Base-by-base conservation (phyloP, 1,140 invertebrate genomes). In the Drosophila sulfurigaster region DNA sequence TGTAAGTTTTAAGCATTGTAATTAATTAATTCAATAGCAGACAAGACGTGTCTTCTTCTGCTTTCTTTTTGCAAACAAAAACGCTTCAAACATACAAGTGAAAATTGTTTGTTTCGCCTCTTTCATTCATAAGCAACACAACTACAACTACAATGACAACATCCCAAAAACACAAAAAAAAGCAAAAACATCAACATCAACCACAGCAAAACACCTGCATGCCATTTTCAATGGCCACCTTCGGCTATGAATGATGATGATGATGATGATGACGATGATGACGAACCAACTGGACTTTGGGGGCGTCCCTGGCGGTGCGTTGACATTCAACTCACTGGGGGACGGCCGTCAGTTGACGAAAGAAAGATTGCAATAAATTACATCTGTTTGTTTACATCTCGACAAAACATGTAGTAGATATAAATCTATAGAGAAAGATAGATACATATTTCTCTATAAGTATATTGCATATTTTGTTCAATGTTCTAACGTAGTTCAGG, bases 311-410 rank as follows among this genome's bases (percentile, higher is more conserved):
- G 56, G 48, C 48, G 25, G 65, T 78, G 48, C 81, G 79, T 78
- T 80, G 78, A 81, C 81, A 76, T 85, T 68, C 81, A 83, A 75
- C 65, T 68, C 81, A 64, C 46, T 58, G 79, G 79, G 59, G 59
- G 80, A 65, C 60, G 59, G 63, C 51, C 68, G 63, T 51, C 32
- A 64, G 81, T 72, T 68, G 43, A 64, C 76, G 54, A 56, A 82
- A 76, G 71, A 82, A 82, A 4, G 20, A 87, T 82, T 58, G 83
- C 80, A 64, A 88, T 87, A 82, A 88, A 82, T 88, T 82, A 79
- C 54, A 75, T 20, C 15, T 82, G 77, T 71, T 79, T 86, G 54
- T 63, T 62, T 69, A 72, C 52, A 73, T 41, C 54, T 38, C 13
- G 41, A 43, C 8, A 4, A 3, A 43, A 43, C 46, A 56, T 59